These are phyloP conservation scores for Tylochromis polylepis DNA, from an alignment of 2,113 vertebrate genomes.

Conservation along the genomic window DNA sequence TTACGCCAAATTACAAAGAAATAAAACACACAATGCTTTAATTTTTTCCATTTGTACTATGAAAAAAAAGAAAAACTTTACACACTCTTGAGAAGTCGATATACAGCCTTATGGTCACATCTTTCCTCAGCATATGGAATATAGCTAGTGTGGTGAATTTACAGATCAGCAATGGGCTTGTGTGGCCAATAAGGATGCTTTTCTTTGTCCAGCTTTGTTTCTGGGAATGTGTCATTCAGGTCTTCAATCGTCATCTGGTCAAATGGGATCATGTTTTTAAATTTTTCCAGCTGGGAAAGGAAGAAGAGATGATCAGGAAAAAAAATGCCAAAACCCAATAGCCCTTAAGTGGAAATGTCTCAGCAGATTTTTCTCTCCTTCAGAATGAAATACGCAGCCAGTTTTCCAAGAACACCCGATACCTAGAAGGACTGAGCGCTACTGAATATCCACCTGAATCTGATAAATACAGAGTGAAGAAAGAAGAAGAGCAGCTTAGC, in stretches of 20 bases:
- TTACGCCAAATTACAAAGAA: neutral
- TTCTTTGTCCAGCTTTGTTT: constrained; percentile 78
- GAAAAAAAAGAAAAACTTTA: neutral
- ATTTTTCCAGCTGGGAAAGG: constrained; percentile 74
- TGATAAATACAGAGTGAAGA: neutral
- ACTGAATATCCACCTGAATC: neutral
- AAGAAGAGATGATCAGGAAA: neutral
- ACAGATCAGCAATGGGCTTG: constrained; percentile 77
- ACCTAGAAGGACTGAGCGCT: neutral
- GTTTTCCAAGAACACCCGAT: neutral
- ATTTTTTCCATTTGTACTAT: neutral
- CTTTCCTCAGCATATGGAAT: neutral
- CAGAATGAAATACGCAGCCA: neutral
- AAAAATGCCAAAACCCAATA: too few species aligned
- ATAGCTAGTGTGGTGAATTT: constrained; percentile 18
- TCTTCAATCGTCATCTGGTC: constrained; percentile 85
- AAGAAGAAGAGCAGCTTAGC: too few species aligned
- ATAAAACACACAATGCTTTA: neutral
- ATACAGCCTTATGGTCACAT: neutral
- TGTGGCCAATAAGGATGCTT: constrained; percentile 84
- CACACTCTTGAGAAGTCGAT: neutral
- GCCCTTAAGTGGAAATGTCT: neutral
- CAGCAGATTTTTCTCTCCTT: neutral
- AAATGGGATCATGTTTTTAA: constrained; percentile 83
- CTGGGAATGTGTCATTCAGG: constrained; percentile 74